Conservation (phyloP, 1,140 invertebrate species). For the Heterodera schachtii region DNA sequence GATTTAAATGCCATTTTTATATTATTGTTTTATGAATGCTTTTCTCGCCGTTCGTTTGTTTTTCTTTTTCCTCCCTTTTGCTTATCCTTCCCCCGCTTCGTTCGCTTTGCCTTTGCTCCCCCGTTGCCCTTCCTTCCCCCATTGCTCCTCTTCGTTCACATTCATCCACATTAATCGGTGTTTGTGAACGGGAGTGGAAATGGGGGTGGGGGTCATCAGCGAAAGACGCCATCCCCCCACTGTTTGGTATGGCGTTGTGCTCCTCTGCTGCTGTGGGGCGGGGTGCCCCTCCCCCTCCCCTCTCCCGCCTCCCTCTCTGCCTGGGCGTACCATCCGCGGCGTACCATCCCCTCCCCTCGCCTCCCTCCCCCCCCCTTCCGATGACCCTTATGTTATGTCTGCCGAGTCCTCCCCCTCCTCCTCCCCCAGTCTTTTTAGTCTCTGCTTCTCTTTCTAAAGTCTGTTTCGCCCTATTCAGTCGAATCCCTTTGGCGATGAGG, state of each 20-base stretch:
- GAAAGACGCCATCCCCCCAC: not conserved
- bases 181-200: not conserved
- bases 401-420: not conserved
- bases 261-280: not conserved
- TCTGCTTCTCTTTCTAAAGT: not conserved
- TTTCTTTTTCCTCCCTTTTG: not conserved
- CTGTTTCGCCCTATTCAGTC: conserved; percentile 3
- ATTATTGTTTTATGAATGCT: no score
- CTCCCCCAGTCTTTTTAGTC: not conserved
- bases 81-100: not conserved
- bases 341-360: not conserved
- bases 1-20: not conserved
- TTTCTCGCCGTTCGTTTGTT: not conserved
- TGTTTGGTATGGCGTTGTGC: not conserved
- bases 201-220: not conserved
- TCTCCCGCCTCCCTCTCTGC: not conserved
- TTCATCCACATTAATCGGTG: not conserved
- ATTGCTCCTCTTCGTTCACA: conserved; percentile 13
- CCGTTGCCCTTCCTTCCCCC: not conserved
- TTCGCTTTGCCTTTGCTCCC: no score
- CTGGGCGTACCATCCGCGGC: conserved; percentile 13
- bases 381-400: conserved; percentile 15
- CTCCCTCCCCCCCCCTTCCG: not conserved
- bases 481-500: not conserved
- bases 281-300: not conserved